phyloP scores from a whole-genome alignment of 1,140 invertebrate genomes.

The Oreohelix idahoensis region DNA sequence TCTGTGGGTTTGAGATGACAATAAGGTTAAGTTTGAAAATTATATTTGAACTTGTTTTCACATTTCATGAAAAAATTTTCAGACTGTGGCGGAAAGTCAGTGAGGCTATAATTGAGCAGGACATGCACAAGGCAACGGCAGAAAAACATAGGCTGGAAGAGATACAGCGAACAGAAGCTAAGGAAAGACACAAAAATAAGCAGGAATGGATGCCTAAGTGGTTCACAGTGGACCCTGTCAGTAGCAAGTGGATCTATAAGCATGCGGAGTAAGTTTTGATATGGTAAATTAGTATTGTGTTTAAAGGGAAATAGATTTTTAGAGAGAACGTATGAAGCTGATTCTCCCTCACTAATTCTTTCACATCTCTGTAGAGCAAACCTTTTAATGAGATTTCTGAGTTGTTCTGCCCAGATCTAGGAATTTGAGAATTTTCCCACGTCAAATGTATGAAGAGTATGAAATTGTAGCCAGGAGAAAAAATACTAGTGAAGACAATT shows the following conservation, averaged over 20 bases:
- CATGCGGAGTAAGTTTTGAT: constrained; percentile 75
- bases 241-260: constrained; percentile 84
- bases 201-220: constrained; percentile 81
- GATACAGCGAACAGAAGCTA: constrained; percentile 82
- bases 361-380: no score
- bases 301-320: no score
- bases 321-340: no score
- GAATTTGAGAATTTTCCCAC: no score
- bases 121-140: constrained; percentile 87
- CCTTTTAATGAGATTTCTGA: no score
- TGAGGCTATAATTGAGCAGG: constrained; percentile 84
- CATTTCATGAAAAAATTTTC: neutral
- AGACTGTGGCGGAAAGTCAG: constrained; percentile 89
- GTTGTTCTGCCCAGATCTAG: no score
- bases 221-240: constrained; percentile 81
- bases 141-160: constrained; percentile 92
- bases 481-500: no score
- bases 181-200: constrained; percentile 79
- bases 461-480: no score
- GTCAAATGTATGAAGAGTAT: no score
- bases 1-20: no score
- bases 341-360: no score
- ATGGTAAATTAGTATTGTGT: no score
- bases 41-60: neutral
- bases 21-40: neutral